Percentiles rank a stretch among this genome's conserved stretches.
Evolutionary conservation across 2,888 invertebrate genomes (phyloP).

Genomic region (Selenia dentaria): DNA sequence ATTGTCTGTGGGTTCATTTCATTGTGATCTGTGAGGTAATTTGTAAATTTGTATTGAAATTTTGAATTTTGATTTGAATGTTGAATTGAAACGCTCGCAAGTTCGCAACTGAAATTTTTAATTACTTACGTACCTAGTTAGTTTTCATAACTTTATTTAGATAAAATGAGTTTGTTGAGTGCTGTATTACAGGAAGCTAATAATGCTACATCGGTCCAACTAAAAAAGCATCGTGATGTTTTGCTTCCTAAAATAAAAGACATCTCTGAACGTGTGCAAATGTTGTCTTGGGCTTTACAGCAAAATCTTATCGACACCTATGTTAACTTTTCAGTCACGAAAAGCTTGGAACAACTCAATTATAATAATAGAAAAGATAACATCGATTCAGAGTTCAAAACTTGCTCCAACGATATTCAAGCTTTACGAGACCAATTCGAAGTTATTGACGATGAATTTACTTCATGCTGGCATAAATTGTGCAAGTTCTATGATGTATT

Average conservation of each 20-base stretch:
- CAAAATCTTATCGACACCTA: constrained; percentile 69
- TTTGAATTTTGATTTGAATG: too few relatives aligned
- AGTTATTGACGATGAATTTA: constrained; percentile 57
- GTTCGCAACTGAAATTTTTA: too few relatives aligned
- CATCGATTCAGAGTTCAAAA: constrained; percentile 54
- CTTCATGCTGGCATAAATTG: constrained; percentile 51
- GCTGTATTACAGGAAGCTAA: constrained; percentile 66
- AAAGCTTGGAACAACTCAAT: constrained; percentile 72
- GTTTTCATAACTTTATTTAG: too few relatives aligned
- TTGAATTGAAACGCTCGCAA: too few relatives aligned
- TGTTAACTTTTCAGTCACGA: constrained; percentile 63
- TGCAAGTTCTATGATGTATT: constrained; percentile 49
- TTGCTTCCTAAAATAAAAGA: constrained; percentile 60
- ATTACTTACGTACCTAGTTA: too few relatives aligned
- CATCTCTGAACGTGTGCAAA: constrained; percentile 63
- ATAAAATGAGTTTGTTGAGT: constrained; percentile 76
- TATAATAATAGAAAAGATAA: constrained; percentile 65
- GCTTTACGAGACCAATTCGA: constrained; percentile 46
- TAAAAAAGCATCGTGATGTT: constrained; percentile 60
- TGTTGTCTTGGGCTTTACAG: constrained; percentile 70
- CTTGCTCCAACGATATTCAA: constrained; percentile 46
- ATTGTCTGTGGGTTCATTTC: too few relatives aligned
- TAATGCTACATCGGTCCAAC: constrained; percentile 58
- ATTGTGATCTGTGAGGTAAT: too few relatives aligned
- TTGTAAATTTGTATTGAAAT: too few relatives aligned